A percentile compares a stretch with the other conserved stretches of the same genome.
Evolutionary conservation across 2,113 vertebrate genomes (phyloP).

Genomic region (Neolamprologus fasciatus): DNA sequence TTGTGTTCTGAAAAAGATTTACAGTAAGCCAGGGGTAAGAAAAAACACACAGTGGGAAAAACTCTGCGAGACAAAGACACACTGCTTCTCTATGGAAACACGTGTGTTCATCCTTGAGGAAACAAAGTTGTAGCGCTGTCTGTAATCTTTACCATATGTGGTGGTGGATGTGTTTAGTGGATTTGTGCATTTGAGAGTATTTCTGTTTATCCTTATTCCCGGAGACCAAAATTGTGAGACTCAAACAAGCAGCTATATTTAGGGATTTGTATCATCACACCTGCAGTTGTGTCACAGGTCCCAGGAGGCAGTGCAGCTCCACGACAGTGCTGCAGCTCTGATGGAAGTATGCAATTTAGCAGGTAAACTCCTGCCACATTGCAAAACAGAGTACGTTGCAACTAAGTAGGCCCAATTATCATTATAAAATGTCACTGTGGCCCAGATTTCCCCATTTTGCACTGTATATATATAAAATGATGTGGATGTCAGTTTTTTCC

Average conservation of each 20-base stretch:
- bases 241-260: constrained; percentile 25
- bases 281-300: constrained; percentile 13
- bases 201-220: background rate
- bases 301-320: background rate
- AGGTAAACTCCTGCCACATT: background rate
- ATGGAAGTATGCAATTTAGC: background rate
- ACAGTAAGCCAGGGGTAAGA: background rate
- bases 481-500: background rate
- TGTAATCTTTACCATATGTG: background rate
- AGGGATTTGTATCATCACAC: background rate
- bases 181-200: background rate
- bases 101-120: background rate
- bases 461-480: background rate
- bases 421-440: background rate
- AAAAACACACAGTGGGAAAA: background rate
- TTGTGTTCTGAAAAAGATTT: constrained; percentile 10
- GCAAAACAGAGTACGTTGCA: background rate
- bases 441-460: background rate
- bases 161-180: background rate
- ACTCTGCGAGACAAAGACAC: background rate
- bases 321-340: background rate
- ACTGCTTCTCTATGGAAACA: background rate
- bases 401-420: background rate
- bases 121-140: background rate
- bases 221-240: background rate